phyloP scores from a whole-genome alignment of 23 tunicate genomes.

The Pegea sp. region DNA sequence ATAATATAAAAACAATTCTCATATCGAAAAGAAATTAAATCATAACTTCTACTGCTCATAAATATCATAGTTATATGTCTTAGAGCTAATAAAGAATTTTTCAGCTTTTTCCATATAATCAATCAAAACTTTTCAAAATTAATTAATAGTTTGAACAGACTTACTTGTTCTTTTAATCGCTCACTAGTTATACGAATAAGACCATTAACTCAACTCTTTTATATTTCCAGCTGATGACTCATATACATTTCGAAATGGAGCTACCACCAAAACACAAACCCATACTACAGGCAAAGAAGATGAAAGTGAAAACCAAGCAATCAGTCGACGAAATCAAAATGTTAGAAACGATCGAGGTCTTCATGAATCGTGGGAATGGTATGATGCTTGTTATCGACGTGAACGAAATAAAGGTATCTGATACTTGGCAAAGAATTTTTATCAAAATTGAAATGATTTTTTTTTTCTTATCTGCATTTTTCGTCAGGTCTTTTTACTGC shows the following conservation, averaged over 20 bases:
- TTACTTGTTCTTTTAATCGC: too few relatives aligned
- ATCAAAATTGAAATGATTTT: neutral
- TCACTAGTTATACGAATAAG: too few relatives aligned
- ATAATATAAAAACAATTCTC: too few relatives aligned
- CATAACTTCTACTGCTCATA: too few relatives aligned
- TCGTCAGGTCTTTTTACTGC: conserved; percentile 68
- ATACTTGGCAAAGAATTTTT: neutral
- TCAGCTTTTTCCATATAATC: too few relatives aligned
- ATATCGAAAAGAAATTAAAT: too few relatives aligned
- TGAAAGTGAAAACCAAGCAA: conserved; percentile 7
- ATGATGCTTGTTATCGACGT: conserved; percentile 64
- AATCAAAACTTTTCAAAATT: too few relatives aligned
- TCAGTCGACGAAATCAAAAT: conserved; percentile 9
- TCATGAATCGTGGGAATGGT: conserved; percentile 90
- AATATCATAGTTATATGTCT: too few relatives aligned
- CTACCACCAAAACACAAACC: conserved; percentile 12
- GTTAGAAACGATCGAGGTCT: conserved; percentile 24
- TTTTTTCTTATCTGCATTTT: neutral
- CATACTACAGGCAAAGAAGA: conserved; percentile 7
- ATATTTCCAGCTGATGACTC: conserved; percentile 48
- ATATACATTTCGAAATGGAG: conserved; percentile 62
- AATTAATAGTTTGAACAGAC: too few relatives aligned
- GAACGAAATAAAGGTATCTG: conserved; percentile 60
- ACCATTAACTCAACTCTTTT: too few relatives aligned
- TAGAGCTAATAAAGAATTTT: too few relatives aligned